Percentiles rank a stretch among this genome's conserved stretches.
Conservation (phyloP, 1,140 invertebrate species). For the Agraylea sexmaculata region DNA sequence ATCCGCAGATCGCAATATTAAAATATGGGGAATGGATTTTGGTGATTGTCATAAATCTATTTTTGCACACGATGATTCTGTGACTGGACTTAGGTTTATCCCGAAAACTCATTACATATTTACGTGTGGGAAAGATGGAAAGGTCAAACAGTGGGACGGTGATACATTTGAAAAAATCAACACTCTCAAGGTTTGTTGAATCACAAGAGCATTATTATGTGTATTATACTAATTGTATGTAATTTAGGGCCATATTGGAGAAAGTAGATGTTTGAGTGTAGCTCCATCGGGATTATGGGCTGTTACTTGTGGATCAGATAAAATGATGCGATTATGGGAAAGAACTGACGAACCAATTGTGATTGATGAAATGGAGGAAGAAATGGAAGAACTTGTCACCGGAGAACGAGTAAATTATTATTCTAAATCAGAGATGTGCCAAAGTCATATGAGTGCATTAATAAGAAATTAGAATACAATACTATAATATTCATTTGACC, state of each 20-base stretch:
- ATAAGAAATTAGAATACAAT: neutral
- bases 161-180: conserved; percentile 86
- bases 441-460: neutral
- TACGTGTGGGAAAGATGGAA: conserved; percentile 84
- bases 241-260: conserved; percentile 62
- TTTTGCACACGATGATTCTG: conserved; percentile 89
- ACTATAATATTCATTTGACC: neutral
- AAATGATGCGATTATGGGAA: conserved; percentile 76
- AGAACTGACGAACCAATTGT: conserved; percentile 82
- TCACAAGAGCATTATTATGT: neutral
- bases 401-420: conserved; percentile 44
- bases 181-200: conserved; percentile 63
- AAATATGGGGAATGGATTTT: conserved; percentile 98
- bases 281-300: conserved; percentile 72
- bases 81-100: conserved; percentile 80
- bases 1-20: conserved; percentile 89
- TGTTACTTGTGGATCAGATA: conserved; percentile 79
- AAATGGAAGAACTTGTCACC: conserved; percentile 59
- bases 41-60: conserved; percentile 87
- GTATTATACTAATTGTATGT: conserved; percentile 11
- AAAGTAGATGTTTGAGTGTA: conserved; percentile 63
- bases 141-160: conserved; percentile 94
- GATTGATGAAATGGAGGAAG: conserved; percentile 83
- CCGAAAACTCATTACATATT: conserved; percentile 90
- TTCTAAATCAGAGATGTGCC: neutral